A percentile compares a stretch with the other conserved stretches of the same genome.
Evolutionary conservation across 2,797 vertebrate genomes (phyloP).

Genomic region (Hapalemur alaotrensis): DNA sequence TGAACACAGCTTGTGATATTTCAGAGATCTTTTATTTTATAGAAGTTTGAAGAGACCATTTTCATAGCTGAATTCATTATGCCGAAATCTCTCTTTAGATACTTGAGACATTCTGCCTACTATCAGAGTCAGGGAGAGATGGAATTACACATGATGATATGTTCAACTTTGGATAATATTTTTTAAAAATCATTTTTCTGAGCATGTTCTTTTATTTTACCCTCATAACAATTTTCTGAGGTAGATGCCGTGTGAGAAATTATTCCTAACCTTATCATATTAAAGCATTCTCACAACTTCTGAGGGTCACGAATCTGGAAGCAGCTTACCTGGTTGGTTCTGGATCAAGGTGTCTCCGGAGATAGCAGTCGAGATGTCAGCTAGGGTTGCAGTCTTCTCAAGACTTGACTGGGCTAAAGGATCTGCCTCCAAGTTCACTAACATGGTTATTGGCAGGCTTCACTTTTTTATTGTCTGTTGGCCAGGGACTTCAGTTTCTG

Average conservation of each 20-base stretch:
- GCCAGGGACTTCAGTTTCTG: neutral
- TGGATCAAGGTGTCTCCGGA: neutral
- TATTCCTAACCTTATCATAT: neutral
- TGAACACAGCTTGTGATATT: neutral
- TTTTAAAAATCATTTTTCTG: neutral
- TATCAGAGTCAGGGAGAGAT: neutral
- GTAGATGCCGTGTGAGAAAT: neutral
- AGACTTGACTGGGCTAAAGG: neutral
- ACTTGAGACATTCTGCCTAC: neutral
- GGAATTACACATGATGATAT: neutral
- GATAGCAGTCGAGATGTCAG: neutral
- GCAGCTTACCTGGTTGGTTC: neutral
- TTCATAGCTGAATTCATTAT: neutral
- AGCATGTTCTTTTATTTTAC: slow-evolving; percentile 35
- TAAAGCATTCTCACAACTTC: neutral
- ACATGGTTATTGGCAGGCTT: neutral
- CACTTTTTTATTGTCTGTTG: neutral
- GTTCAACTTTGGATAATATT: neutral
- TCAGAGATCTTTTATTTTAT: slow-evolving; percentile 7
- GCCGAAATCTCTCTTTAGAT: slow-evolving; percentile 1
- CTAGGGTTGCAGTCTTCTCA: neutral
- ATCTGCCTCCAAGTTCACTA: neutral
- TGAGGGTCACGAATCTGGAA: neutral
- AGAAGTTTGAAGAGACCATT: neutral
- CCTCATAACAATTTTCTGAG: neutral